phyloP scores from a whole-genome alignment of 2,888 invertebrate species.

The Myathropa florea region DNA sequence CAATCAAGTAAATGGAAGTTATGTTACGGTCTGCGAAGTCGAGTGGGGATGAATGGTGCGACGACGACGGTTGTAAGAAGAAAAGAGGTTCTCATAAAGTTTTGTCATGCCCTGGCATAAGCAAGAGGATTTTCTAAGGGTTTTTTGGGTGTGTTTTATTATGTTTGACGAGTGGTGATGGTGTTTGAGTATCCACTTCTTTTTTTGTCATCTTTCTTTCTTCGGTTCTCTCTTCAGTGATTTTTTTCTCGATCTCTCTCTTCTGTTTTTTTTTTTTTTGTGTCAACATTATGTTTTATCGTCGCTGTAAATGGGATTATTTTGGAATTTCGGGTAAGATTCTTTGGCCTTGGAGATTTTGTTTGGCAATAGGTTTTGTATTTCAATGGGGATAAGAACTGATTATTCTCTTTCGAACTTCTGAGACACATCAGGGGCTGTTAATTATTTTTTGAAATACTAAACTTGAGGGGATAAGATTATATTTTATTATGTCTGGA shows the following conservation, averaged over 20 bases:
- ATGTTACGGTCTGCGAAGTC: conserved; percentile 28
- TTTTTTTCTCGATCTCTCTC: conserved; percentile 28
- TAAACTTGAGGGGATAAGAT: conserved; percentile 2
- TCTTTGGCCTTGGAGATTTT: conserved; percentile 16
- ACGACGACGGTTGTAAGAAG: conserved; percentile 2
- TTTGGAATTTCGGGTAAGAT: conserved; percentile 32
- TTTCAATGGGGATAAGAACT: conserved; percentile 21
- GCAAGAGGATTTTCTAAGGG: conserved; percentile 32
- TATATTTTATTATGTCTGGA: conserved; percentile 20
- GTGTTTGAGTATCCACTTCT: conserved; percentile 43
- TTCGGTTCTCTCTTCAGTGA: background rate
- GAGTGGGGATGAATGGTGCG: conserved; percentile 7
- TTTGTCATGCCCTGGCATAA: conserved; percentile 58
- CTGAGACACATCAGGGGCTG: background rate
- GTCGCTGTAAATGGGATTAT: conserved; percentile 48
- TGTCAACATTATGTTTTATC: conserved; percentile 50
- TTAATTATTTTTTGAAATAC: conserved; percentile 41
- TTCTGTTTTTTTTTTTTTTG: conserved; percentile 14
- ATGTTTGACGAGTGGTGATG: conserved; percentile 61
- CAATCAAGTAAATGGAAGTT: conserved; percentile 65
- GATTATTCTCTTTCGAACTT: background rate
- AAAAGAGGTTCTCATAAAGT: conserved; percentile 54
- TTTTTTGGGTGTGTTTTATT: conserved; percentile 51
- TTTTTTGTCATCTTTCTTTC: conserved; percentile 20
- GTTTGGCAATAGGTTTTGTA: conserved; percentile 33